Evolutionary conservation across 2,113 vertebrate genomes (phyloP).

Genomic region (Rhineura floridana): DNA sequence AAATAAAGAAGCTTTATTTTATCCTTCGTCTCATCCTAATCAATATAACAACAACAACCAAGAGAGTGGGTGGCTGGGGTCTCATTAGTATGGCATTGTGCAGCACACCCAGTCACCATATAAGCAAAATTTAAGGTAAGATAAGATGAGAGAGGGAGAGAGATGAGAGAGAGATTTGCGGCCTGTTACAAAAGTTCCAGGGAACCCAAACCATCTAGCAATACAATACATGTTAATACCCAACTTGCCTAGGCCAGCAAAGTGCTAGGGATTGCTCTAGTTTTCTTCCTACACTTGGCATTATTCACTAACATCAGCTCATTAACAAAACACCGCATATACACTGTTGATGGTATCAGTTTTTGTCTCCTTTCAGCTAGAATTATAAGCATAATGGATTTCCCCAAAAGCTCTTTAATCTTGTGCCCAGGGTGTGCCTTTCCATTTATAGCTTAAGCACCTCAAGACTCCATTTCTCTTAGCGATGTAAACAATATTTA

Average conservation of each 20-base stretch:
- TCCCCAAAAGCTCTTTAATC: slow-evolving; percentile 1
- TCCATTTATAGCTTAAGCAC: slow-evolving; percentile 6
- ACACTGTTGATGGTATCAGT: not conserved
- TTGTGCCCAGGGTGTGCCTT: not conserved
- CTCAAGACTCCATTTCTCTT: slow-evolving; percentile 8
- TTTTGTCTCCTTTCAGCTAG: not conserved
- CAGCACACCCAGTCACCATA: too few species aligned
- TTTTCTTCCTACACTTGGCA: not conserved
- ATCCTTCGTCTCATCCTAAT: too few species aligned
- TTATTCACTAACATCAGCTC: slow-evolving; percentile 23
- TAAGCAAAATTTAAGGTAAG: too few species aligned
- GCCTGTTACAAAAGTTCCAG: too few species aligned
- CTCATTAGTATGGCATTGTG: too few species aligned
- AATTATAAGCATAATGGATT: not conserved
- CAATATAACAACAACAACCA: too few species aligned
- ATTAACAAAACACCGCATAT: slow-evolving; percentile 1
- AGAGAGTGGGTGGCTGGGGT: too few species aligned
- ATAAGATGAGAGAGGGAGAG: too few species aligned
- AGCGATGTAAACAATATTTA: slow-evolving; percentile 3
- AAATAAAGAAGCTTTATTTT: too few species aligned
- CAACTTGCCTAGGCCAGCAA: not conserved
- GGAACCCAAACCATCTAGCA: too few species aligned
- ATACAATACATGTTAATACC: not conserved
- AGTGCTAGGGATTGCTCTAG: not conserved
- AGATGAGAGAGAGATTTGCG: too few species aligned